Base-by-base conservation (phyloP, 2,113 vertebrate genomes). In the Pomatorhinus ruficollis region DNA sequence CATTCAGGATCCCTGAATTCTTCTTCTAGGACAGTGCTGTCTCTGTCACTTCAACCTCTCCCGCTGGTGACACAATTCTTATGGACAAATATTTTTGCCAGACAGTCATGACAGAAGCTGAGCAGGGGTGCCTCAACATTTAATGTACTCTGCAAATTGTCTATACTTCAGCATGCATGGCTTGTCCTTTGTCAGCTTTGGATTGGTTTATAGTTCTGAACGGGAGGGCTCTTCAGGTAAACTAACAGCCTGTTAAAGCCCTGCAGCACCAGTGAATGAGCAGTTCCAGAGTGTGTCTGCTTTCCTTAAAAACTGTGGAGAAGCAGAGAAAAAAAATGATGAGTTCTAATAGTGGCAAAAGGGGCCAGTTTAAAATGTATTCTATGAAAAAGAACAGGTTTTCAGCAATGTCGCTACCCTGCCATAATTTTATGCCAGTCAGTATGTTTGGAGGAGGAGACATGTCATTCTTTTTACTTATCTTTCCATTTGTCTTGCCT, bases 11-110 rank as follows among this genome's bases (percentile, higher is more conserved):
- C 42, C 61, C 52, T 39, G 44, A 44, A 75, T 84, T 60, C 10
- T n/a, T 78, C 69, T 82, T 50, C 47, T 64, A 83, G 83, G 83
- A 78, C 14, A n/a, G 15, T 44, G 14, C 31, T 42, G 3, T 49
- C 40, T 88, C 66, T 88, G 31, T 65, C 83, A 12, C 76, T 89
- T 89, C 71, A 91, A 3, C 76, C 35, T 95, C 72, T 89, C 71
- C 44, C 35, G 42, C 56, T 81, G 68, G 64, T 91, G 89, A 74
- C 72, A 90, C 83, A 87, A 39, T 74, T 74, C 52, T 83, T 90
- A 59, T 78, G 49, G 80, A 78, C 71, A 93, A 83, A 92, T 92
- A 49, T 57, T 95, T 95, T 74, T 90, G 39, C 50, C 50, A 53
- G 69, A 79, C 23, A 69, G 25, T 92, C 75, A 83, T 49, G 88